Conservation (phyloP, 2,797 vertebrate genomes). For the Rhynchonycteris naso region DNA sequence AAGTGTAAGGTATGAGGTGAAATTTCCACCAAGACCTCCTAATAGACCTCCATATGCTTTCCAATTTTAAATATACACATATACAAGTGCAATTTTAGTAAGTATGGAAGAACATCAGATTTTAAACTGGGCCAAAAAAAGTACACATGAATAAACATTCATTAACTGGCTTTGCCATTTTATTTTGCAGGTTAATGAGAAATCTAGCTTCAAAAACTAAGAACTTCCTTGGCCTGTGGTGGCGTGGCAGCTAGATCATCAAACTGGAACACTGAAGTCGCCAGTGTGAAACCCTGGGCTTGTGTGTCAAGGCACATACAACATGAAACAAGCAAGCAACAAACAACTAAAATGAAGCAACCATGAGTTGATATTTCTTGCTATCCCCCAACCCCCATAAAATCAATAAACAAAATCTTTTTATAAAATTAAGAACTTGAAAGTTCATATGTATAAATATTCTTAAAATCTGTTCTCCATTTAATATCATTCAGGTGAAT, state of each 20-base stretch:
- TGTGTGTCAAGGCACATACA: no score
- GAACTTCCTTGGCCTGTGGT: no score
- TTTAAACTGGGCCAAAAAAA: slow-evolving; percentile 17
- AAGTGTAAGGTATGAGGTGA: not conserved
- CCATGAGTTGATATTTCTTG: no score
- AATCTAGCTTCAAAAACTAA: not conserved
- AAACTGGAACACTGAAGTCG: no score
- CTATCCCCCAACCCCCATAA: no score
- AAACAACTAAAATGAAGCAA: no score
- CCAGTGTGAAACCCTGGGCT: no score
- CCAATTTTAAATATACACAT: slow-evolving; percentile 26
- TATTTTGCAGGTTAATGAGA: not conserved
- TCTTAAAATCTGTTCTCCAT: not conserved
- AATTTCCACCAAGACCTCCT: slow-evolving; percentile 4
- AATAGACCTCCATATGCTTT: not conserved
- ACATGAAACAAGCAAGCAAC: no score
- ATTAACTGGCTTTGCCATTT: not conserved
- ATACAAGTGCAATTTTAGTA: not conserved
- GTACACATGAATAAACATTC: not conserved
- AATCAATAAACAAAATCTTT: no score
- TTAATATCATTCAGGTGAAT: not conserved
- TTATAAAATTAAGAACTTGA: not conserved
- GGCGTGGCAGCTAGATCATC: no score
- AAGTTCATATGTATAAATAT: not conserved
- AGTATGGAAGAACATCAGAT: not conserved